Evolutionary conservation across 2,113 vertebrate genomes (phyloP), one percentile per base, ranked within the genome.

Genomic region (Eleginops maclovinus): DNA sequence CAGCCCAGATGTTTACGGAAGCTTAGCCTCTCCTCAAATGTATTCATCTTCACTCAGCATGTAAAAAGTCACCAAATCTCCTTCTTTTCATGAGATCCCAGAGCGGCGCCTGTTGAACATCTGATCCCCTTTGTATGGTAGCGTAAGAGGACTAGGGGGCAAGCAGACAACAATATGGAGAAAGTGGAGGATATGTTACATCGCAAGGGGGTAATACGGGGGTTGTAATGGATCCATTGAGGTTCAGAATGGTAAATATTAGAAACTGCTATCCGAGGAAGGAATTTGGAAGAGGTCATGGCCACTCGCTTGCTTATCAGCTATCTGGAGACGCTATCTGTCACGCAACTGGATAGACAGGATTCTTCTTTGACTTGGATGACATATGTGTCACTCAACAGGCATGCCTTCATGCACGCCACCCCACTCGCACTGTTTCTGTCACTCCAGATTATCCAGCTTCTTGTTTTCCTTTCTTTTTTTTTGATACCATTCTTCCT

Each of bases 111-210:
- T 87, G 77, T 86, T 87, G 91, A 89, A 83, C 82, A 94, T 89
- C 77, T 83, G 93, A 94, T 94, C 91, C 84, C 90, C 83, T 94
- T 93, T 93, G 88, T 91, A 79, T 13, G 47, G 17, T 4, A 9
- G 67, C 66, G 75, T 77, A 85, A 86, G 85, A 90, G 79, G 82
- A 61, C 69, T 14, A 14, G 72, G 75, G 31, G 81, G 75, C 75
- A 49, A 86, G 74, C 69, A 69, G 88, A 86, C 84, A 87, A 91
- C 90, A 93, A 87, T 90, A 83, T 73, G 74, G 82, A 76, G 86
- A 91, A 92, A 92, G 91, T 81, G 15, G 71, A 73, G 72, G 89
- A 93, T 91, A 92, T 13, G 59, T 95, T 93, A 90, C 87, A 90
- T 84, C 43, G 79, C 79, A 55, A 81, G 61, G 87, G 81, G 78